A percentile compares a stretch with the other conserved stretches of the same genome.
phyloP scores from a whole-genome alignment of 2,888 invertebrate genomes.

The Xanthostigma xanthostigma region DNA sequence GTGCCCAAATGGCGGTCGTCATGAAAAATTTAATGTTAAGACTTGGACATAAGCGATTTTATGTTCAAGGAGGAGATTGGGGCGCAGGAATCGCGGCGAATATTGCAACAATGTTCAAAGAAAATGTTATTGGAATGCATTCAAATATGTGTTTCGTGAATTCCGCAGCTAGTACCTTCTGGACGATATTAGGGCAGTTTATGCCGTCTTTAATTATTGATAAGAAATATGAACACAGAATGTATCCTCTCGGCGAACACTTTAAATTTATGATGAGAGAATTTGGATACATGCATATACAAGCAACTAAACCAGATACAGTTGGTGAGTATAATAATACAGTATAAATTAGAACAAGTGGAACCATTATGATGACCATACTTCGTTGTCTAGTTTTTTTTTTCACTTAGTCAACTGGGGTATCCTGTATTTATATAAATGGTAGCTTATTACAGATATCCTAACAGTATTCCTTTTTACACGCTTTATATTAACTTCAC shows the following conservation, averaged over 20 bases:
- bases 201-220: slow-evolving; percentile 42
- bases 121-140: slow-evolving; percentile 38
- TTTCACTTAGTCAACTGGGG: too few species aligned
- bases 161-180: slow-evolving; percentile 17
- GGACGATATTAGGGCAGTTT: slow-evolving; percentile 31
- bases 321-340: slow-evolving; percentile 55
- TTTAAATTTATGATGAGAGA: slow-evolving; percentile 31
- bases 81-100: slow-evolving; percentile 46
- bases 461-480: too few species aligned
- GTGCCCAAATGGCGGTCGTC: slow-evolving; percentile 38
- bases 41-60: slow-evolving; percentile 49
- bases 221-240: slow-evolving; percentile 30
- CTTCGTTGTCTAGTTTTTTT: too few species aligned
- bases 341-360: too few species aligned
- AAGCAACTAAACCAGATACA: slow-evolving; percentile 81
- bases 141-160: slow-evolving; percentile 41
- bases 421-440: too few species aligned
- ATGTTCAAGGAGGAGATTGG: slow-evolving; percentile 73
- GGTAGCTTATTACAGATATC: too few species aligned
- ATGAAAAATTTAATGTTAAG: slow-evolving; percentile 54
- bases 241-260: slow-evolving; percentile 34
- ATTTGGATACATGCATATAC: slow-evolving; percentile 55
- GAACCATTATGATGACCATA: too few species aligned
- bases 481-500: too few species aligned
- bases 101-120: slow-evolving; percentile 50